Conservation (phyloP, 2,888 invertebrate species). For the Idaea biselata region DNA sequence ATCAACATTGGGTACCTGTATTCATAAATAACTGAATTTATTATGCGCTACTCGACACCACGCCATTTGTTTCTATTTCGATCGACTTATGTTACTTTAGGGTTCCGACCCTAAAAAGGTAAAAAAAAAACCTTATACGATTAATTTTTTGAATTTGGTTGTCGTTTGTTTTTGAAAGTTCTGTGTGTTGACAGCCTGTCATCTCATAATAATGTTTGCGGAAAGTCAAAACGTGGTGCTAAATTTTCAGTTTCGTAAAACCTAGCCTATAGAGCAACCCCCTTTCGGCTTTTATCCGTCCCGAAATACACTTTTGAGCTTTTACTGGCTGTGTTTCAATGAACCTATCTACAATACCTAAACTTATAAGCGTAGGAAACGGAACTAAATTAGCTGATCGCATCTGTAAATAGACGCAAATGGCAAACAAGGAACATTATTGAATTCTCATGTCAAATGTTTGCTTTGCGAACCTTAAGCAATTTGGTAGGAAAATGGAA, state of each 20-base stretch:
- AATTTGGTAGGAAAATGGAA: not conserved
- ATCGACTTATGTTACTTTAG: not conserved
- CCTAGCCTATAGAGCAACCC: too few species aligned
- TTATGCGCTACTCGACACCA: not conserved
- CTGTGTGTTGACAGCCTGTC: too few species aligned
- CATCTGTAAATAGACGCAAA: slow-evolving; percentile 3
- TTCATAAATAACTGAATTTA: not conserved
- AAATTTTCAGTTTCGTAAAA: too few species aligned
- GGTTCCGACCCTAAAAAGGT: too few species aligned
- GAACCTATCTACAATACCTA: not conserved
- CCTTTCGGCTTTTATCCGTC: not conserved
- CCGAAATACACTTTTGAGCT: not conserved
- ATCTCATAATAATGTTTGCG: too few species aligned
- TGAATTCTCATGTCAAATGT: slow-evolving; percentile 14
- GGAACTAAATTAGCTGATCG: not conserved
- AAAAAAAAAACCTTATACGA: too few species aligned
- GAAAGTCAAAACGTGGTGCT: too few species aligned
- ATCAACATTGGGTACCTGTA: not conserved
- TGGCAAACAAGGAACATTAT: slow-evolving; percentile 1
- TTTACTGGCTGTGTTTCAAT: not conserved
- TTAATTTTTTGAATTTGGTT: too few species aligned
- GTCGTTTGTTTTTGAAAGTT: too few species aligned
- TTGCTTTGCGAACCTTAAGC: slow-evolving; percentile 4
- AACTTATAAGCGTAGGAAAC: not conserved
- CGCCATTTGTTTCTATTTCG: not conserved